A percentile compares a stretch with the other conserved stretches of the same genome.
These are phyloP conservation scores for Trachurus trachurus DNA, from an alignment of 2,797 vertebrate genomes.

Conservation along the genomic window DNA sequence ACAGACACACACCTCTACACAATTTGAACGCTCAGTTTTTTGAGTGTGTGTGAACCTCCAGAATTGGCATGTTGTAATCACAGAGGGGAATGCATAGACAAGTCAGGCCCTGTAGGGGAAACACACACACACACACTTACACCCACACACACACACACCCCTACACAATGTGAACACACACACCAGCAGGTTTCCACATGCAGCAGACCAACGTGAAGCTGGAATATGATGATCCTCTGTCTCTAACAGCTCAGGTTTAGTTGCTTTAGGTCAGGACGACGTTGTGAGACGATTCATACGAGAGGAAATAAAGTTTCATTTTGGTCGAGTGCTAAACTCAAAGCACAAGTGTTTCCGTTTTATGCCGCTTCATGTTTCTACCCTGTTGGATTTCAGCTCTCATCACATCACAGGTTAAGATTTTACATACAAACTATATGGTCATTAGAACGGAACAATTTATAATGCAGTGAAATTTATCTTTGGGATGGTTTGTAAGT, in stretches of 20 bases:
- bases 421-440: too few species aligned
- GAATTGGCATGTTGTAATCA: constrained; percentile 35
- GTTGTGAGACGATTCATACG: neutral
- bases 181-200: constrained; percentile 58
- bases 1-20: constrained; percentile 1
- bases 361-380: too few species aligned
- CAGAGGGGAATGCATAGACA: constrained; percentile 58
- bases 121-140: constrained; percentile 4
- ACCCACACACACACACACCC: neutral
- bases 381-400: too few species aligned
- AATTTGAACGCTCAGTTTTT: neutral
- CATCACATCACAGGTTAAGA: too few species aligned
- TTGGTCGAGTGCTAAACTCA: neutral
- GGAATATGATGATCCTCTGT: neutral
- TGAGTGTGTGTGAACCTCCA: constrained; percentile 16
- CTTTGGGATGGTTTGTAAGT: too few species aligned
- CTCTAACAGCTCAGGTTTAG: too few species aligned
- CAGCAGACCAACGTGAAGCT: neutral
- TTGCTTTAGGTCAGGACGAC: neutral
- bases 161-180: constrained; percentile 10
- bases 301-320: neutral
- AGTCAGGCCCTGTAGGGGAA: constrained; percentile 61
- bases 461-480: too few species aligned
- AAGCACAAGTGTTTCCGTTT: too few species aligned
- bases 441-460: too few species aligned